phyloP scores from a whole-genome alignment of 2,888 invertebrate species.

The Globia sparganii region DNA sequence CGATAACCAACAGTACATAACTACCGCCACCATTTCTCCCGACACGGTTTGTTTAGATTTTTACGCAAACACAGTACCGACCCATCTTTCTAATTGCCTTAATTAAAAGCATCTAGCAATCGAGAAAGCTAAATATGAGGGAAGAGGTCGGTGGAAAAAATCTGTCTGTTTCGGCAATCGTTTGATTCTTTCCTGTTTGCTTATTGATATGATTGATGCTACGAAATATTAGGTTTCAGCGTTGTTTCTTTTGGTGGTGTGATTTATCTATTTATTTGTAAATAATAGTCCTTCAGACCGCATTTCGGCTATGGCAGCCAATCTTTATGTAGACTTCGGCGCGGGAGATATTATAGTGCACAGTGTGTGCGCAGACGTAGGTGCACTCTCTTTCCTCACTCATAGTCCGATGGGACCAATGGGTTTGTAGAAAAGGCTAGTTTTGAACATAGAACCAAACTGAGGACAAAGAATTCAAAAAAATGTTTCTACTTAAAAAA shows the following conservation, averaged over 20 bases:
- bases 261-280: neutral
- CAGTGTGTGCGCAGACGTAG: neutral
- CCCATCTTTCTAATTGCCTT: slow-evolving; percentile 89
- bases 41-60: slow-evolving; percentile 87
- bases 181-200: slow-evolving; percentile 56
- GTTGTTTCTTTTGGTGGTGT: slow-evolving; percentile 3
- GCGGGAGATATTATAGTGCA: neutral
- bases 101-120: slow-evolving; percentile 85
- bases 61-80: slow-evolving; percentile 85
- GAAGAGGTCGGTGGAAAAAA: slow-evolving; percentile 56
- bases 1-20: slow-evolving; percentile 62
- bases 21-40: slow-evolving; percentile 70
- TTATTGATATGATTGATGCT: slow-evolving; percentile 42
- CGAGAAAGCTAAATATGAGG: slow-evolving; percentile 72
- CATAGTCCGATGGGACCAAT: neutral
- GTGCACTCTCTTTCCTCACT: neutral
- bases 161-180: slow-evolving; percentile 49
- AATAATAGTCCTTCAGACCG: neutral
- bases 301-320: neutral
- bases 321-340: neutral
- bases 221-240: slow-evolving; percentile 1
- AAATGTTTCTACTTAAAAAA: neutral
- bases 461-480: neutral
- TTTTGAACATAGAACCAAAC: neutral
- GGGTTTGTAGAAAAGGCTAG: neutral